Evolutionary conservation across 2,113 vertebrate genomes (phyloP).

Genomic region (Turnix velox): DNA sequence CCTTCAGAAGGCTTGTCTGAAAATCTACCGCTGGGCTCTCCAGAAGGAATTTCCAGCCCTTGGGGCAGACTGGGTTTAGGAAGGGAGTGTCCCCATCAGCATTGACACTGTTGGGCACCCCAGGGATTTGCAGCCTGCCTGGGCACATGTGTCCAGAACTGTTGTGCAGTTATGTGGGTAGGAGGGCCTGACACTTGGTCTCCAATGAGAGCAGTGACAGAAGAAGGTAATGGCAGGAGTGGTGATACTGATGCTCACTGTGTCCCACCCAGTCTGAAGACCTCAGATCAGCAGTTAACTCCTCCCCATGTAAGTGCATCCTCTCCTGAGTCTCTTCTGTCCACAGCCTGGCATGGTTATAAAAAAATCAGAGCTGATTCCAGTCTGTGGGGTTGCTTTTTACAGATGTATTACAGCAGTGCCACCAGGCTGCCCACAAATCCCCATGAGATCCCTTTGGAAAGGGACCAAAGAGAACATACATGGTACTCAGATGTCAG

Average conservation of each 20-base stretch:
- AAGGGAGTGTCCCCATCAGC: too few relatives aligned
- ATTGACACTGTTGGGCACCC: background rate
- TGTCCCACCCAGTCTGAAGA: background rate
- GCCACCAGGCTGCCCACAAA: background rate
- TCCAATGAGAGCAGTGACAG: background rate
- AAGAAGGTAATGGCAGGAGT: background rate
- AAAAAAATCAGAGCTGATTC: background rate
- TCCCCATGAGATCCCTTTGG: background rate
- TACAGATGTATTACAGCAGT: too few relatives aligned
- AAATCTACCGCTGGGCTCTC: background rate
- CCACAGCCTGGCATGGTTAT: background rate
- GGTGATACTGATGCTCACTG: background rate
- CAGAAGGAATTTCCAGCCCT: background rate
- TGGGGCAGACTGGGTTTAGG: too few relatives aligned
- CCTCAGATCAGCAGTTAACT: background rate
- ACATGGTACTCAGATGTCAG: rapidly evolving
- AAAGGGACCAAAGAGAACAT: background rate
- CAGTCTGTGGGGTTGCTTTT: too few relatives aligned
- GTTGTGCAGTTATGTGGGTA: background rate
- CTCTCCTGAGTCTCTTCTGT: background rate
- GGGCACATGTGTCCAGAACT: background rate
- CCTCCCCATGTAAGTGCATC: background rate
- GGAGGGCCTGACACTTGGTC: background rate
- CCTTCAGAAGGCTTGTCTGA: background rate
- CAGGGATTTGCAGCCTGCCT: background rate